A percentile compares a stretch with the other conserved stretches of the same genome.
Conservation (phyloP, 1,140 invertebrate genomes). For the Cyrtorhinus lividipennis region DNA sequence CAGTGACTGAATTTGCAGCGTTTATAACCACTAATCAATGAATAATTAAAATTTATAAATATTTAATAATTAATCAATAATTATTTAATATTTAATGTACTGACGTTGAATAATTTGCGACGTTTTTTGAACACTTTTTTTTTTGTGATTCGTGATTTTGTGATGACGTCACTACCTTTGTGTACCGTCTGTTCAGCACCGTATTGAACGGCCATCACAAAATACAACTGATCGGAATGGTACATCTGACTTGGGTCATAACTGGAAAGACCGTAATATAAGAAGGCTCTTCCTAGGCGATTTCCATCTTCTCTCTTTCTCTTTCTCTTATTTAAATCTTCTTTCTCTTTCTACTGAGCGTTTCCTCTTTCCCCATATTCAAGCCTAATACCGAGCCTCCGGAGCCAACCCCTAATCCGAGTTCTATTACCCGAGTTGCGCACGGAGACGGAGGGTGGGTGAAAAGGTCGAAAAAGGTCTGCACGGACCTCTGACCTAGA, state of each 20-base stretch:
- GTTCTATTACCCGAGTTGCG: not conserved
- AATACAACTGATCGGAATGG: not conserved
- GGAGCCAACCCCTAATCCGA: not conserved
- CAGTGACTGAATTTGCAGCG: too few species aligned
- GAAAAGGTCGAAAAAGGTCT: not conserved
- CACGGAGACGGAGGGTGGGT: too few species aligned
- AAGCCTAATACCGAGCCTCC: not conserved
- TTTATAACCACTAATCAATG: too few species aligned
- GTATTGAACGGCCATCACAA: too few species aligned
- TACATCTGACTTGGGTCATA: not conserved
- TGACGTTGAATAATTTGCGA: too few species aligned
- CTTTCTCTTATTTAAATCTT: not conserved
- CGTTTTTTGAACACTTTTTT: too few species aligned
- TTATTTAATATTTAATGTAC: too few species aligned
- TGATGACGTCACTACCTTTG: too few species aligned
- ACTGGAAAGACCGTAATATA: not conserved
- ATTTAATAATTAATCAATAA: too few species aligned
- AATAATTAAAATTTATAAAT: too few species aligned
- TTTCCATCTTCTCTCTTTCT: not conserved
- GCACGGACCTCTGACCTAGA: not conserved
- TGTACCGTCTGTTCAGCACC: too few species aligned
- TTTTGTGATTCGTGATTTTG: too few species aligned
- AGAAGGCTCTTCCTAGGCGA: not conserved
- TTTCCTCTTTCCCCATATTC: not conserved
- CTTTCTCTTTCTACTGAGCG: not conserved